Conservation (phyloP, 2,888 invertebrate genomes). For the Sphecodes monilicornis region DNA sequence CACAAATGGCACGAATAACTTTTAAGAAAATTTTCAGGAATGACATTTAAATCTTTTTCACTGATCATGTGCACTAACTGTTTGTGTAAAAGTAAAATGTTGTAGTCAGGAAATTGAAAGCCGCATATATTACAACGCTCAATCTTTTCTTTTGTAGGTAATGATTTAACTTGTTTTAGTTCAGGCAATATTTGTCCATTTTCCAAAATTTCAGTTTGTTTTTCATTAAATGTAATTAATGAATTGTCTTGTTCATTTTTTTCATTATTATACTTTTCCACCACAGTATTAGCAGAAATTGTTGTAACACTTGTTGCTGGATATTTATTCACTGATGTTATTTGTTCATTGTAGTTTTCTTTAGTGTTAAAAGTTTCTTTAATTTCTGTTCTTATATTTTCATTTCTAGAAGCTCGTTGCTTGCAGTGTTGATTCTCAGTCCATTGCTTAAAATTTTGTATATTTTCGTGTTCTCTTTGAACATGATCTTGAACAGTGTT, state of each 20-base stretch:
- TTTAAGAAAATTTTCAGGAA: conserved; percentile 82
- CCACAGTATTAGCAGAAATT: conserved; percentile 13
- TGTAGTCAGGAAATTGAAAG: conserved; percentile 89
- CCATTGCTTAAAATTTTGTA: conserved; percentile 53
- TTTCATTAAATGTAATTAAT: conserved; percentile 22
- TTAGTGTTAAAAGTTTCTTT: conserved; percentile 17
- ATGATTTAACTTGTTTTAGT: conserved; percentile 57
- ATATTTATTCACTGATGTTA: conserved; percentile 34
- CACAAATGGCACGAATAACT: conserved; percentile 91
- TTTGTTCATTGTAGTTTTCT: conserved; percentile 27
- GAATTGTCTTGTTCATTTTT: conserved; percentile 33
- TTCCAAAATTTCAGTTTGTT: conserved; percentile 29
- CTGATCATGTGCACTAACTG: conserved; percentile 87
- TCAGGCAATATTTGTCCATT: conserved; percentile 57
- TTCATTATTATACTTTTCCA: conserved; percentile 34
- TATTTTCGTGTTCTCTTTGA: conserved; percentile 81
- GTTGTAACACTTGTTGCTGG: conserved; percentile 9
- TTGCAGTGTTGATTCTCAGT: conserved; percentile 52
- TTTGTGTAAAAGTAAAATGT: conserved; percentile 90
- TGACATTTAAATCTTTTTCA: conserved; percentile 71
- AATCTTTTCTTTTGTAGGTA: conserved; percentile 83
- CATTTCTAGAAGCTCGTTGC: conserved; percentile 29
- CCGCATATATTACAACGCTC: conserved; percentile 90
- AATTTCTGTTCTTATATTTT: conserved; percentile 18
- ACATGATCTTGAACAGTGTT: conserved; percentile 46